Evolutionary conservation across 2,113 vertebrate genomes (phyloP).

Genomic region (Hippocampus guttulatus): DNA sequence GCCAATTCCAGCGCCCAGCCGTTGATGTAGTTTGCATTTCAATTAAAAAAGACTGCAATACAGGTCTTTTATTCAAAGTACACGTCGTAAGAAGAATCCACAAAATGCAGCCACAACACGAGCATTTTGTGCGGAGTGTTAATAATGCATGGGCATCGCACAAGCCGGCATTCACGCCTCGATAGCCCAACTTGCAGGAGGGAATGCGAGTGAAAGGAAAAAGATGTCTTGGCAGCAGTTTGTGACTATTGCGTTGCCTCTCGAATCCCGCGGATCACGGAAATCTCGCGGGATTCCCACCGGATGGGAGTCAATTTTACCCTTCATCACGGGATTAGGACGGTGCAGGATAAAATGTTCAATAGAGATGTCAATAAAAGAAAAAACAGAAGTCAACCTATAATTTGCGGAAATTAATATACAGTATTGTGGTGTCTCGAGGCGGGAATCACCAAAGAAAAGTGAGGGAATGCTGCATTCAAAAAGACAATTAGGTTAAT

Average conservation of each 20-base stretch:
- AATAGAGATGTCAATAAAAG: too few relatives aligned
- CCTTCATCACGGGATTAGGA: too few relatives aligned
- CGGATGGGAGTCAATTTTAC: too few relatives aligned
- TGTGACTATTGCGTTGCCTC: background rate
- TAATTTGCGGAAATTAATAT: too few relatives aligned
- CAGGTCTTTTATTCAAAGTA: slow-evolving; percentile 71
- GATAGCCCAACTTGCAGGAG: slow-evolving; percentile 18
- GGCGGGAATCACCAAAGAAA: too few relatives aligned
- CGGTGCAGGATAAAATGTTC: too few relatives aligned
- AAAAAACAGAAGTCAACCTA: too few relatives aligned
- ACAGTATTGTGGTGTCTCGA: too few relatives aligned
- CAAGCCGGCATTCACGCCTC: slow-evolving; percentile 23
- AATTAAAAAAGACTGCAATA: slow-evolving; percentile 69
- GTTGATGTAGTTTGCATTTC: slow-evolving; percentile 77
- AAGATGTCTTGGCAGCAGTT: background rate
- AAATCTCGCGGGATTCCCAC: too few relatives aligned
- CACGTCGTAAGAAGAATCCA: slow-evolving; percentile 57
- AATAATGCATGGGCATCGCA: slow-evolving; percentile 47
- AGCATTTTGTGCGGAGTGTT: slow-evolving; percentile 54
- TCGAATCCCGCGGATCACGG: too few relatives aligned
- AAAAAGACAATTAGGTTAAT: too few relatives aligned
- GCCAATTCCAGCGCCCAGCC: slow-evolving; percentile 58
- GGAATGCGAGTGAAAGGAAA: background rate
- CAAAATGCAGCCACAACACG: slow-evolving; percentile 50
- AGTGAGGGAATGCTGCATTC: too few relatives aligned